Conservation (phyloP, 23 tunicate genomes). For the Pegea sp. region DNA sequence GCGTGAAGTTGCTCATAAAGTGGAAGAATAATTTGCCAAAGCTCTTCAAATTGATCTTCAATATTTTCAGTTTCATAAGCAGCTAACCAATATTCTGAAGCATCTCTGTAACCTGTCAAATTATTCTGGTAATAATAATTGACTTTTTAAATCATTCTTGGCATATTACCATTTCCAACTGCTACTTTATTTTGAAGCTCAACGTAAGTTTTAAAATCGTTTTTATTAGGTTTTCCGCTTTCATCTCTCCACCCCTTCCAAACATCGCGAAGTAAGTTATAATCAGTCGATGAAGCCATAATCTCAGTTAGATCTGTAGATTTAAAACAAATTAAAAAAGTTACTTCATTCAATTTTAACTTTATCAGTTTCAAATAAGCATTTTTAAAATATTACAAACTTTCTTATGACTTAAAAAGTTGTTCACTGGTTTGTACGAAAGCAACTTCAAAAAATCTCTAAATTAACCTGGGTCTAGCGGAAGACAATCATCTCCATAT, state of each 20-base stretch:
- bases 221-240: constrained; percentile 51
- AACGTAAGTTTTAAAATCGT: constrained; percentile 33
- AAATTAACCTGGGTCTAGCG: constrained; percentile 58
- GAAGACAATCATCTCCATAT: constrained; percentile 9
- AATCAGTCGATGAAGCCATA: constrained; percentile 61
- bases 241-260: constrained; percentile 90
- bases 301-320: constrained; percentile 41
- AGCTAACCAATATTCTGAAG: constrained; percentile 66
- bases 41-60: constrained; percentile 43
- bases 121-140: too few species aligned
- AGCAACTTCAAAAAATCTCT: too few species aligned
- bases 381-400: too few species aligned
- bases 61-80: constrained; percentile 80
- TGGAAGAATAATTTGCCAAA: constrained; percentile 83
- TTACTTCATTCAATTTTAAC: too few species aligned
- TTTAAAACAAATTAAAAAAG: too few species aligned
- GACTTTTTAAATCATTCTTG: too few species aligned
- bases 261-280: constrained; percentile 39
- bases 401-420: too few species aligned
- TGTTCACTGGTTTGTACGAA: too few species aligned
- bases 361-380: too few species aligned
- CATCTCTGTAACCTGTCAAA: constrained; percentile 54
- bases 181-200: constrained; percentile 68
- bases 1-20: constrained; percentile 85
- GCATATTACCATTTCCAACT: constrained; percentile 30